Base-by-base conservation (phyloP, 2,888 invertebrate genomes). In the Coenonympha glycerion region DNA sequence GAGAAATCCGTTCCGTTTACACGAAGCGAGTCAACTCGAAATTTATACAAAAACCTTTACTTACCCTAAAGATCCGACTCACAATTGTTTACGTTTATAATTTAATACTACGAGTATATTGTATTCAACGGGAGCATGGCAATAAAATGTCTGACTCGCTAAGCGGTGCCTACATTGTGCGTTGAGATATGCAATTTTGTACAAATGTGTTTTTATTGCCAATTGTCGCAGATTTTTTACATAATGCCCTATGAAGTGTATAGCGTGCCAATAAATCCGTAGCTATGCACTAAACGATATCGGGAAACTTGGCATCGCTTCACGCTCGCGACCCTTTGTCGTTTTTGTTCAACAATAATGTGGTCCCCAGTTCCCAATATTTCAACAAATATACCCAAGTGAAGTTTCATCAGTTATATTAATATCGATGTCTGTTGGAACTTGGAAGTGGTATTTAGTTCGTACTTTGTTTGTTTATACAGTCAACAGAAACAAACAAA, bases 241-340 rank as follows among this genome's bases (percentile, higher is more conserved):
- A 36, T 16, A 18, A n/a, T n/a, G 36, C 36, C 6, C 19, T 36
- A 34, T 36, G 36, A 36, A 36, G 36, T 8, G 9, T 11, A 13
- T 13, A 13, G 21, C 21, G n/a, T 28, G 33, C 15, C 15, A 21
- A 47, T 47, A 30, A 30, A 39, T 47, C 30, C 21, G 19, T 31
- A 9, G 28, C 13, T 33, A 33, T 44, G 15, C 21, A 22, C 37
- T 1, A 37, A 34, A 19, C 22, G 11, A 37, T 22, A 22, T 22
- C 30, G 21, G 47, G 21, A 33, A 22, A 39, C 31, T 39, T 47
- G 47, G 47, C 47, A 47, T 39, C 21, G 15, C 31, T 37, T 47
- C 36, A 31, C 26, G 21, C 9, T 26, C 5, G 15, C 21, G 21
- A n/a, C n/a, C 15, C 22, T 22, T 21, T 9, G 22, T 31, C 8